Conservation (phyloP, 2,113 vertebrate species). For the Mohoua ochrocephala region DNA sequence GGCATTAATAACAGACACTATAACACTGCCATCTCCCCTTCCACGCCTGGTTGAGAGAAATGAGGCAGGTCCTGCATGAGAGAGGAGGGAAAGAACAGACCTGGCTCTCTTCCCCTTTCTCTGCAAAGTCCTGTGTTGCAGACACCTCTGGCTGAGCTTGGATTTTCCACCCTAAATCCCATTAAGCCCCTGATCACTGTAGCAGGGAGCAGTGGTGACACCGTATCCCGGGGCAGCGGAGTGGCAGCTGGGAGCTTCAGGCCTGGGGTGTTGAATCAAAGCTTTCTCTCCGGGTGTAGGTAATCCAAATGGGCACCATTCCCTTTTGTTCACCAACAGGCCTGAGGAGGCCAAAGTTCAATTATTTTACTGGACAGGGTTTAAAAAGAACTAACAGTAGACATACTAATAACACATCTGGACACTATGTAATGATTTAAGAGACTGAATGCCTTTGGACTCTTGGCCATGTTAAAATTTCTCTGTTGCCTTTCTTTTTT, state of each 20-base stretch:
- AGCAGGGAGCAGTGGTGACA: neutral
- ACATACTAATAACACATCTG: constrained; percentile 12
- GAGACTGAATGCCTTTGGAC: neutral
- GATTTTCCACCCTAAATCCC: constrained; percentile 50
- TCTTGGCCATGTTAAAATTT: neutral
- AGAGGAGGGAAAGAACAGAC: neutral
- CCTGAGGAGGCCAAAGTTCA: neutral
- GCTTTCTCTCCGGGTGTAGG: neutral
- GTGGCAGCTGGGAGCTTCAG: neutral
- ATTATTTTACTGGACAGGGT: neutral
- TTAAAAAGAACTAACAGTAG: neutral
- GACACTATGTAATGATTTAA: constrained; percentile 13
- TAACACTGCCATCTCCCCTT: neutral
- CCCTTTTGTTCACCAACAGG: constrained; percentile 1
- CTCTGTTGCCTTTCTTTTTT: neutral
- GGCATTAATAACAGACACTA: neutral
- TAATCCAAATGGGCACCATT: constrained; percentile 31
- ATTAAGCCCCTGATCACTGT: constrained; percentile 13
- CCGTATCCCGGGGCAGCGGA: neutral
- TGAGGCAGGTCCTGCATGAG: neutral
- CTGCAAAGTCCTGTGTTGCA: neutral
- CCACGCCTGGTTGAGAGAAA: neutral
- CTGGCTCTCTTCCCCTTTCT: neutral
- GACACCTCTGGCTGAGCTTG: constrained; percentile 21
- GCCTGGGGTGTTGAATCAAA: neutral